Conservation (phyloP, 2,888 invertebrate genomes). For the Drosophila recens region DNA sequence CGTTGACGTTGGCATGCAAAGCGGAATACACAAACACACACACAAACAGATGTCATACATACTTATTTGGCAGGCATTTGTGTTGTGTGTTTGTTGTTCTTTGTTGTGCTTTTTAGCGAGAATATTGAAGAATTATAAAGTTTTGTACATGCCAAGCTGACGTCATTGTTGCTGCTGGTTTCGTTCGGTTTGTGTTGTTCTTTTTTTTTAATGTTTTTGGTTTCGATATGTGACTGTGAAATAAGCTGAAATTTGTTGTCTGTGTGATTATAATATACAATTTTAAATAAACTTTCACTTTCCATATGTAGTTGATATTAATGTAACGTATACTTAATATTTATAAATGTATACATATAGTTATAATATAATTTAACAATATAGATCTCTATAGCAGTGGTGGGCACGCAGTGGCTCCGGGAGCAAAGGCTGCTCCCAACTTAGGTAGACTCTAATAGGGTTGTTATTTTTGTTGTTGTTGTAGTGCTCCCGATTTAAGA, state of each 20-base stretch:
- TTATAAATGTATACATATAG: too few species aligned
- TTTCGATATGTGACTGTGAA: constrained; percentile 21
- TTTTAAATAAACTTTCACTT: background rate
- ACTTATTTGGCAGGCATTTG: constrained; percentile 1
- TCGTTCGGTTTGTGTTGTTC: constrained; percentile 4
- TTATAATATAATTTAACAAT: too few species aligned
- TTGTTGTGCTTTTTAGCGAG: constrained; percentile 50
- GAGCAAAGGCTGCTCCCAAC: too few species aligned
- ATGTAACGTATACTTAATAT: too few species aligned
- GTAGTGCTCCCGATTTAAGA: too few species aligned
- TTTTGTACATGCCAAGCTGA: constrained; percentile 68
- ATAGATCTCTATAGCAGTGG: too few species aligned
- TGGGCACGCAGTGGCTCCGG: too few species aligned
- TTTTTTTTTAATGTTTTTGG: too few species aligned
- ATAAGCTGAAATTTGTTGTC: constrained; percentile 12
- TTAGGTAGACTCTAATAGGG: too few species aligned
- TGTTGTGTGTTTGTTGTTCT: constrained; percentile 12
- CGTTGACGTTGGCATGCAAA: constrained; percentile 33
- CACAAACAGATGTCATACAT: background rate
- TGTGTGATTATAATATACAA: background rate
- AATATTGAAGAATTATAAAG: constrained; percentile 58
- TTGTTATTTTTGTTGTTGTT: too few species aligned
- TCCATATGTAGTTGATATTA: too few species aligned
- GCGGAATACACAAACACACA: constrained; percentile 22
- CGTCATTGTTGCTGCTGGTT: constrained; percentile 60